phyloP scores from a whole-genome alignment of 1,140 invertebrate genomes.

The Nebria ingens region DNA sequence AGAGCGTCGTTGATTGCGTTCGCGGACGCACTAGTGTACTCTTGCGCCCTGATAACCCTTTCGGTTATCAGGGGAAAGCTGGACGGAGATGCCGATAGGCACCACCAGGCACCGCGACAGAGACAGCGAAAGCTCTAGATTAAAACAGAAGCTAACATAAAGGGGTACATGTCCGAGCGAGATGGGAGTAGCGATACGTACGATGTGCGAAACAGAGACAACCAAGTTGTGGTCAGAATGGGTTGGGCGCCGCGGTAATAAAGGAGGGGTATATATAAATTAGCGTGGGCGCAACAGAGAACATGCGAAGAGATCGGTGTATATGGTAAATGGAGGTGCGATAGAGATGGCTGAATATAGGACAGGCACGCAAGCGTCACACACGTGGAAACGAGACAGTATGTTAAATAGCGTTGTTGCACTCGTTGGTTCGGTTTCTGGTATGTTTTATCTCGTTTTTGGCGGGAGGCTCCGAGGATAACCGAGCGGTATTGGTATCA shows the following conservation, averaged over 20 bases:
- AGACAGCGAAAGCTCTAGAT: constrained; percentile 26
- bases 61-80: constrained; percentile 31
- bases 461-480: constrained; percentile 19
- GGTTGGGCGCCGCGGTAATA: constrained; percentile 30
- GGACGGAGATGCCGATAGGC: constrained; percentile 10
- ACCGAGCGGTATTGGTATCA: constrained; percentile 10
- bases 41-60: constrained; percentile 34
- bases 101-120: constrained; percentile 17
- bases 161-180: constrained; percentile 28
- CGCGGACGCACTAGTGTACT: constrained; percentile 15
- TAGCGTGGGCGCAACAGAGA: constrained; percentile 21
- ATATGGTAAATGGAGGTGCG: constrained; percentile 12
- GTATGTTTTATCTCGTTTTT: constrained; percentile 27
- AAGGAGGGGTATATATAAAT: constrained; percentile 30
- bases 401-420: constrained; percentile 13
- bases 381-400: constrained; percentile 27
- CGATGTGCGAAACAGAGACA: constrained; percentile 22
- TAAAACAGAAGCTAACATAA: constrained; percentile 36
- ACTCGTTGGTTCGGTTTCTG: constrained; percentile 18
- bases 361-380: constrained; percentile 31
- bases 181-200: constrained; percentile 19
- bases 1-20: not conserved
- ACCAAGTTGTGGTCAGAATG: constrained; percentile 31
- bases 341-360: constrained; percentile 16
- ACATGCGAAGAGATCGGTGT: constrained; percentile 13